Conservation (phyloP, 1,140 invertebrate genomes). For the Paraescarpia echinospica region DNA sequence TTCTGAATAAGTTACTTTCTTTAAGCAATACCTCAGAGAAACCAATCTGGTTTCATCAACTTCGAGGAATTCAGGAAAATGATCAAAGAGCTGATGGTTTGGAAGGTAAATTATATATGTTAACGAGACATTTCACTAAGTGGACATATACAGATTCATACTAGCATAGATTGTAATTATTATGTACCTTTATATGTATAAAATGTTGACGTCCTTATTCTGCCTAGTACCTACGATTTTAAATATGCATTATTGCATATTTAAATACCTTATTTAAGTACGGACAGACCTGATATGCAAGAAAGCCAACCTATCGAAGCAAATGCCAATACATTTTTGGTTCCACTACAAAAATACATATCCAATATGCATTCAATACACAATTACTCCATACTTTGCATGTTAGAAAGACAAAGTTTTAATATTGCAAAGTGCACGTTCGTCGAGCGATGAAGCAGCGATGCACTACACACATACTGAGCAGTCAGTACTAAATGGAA, state of each 20-base stretch:
- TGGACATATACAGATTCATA: neutral
- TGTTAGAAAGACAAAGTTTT: neutral
- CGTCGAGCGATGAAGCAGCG: neutral
- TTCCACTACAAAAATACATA: neutral
- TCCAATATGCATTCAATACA: neutral
- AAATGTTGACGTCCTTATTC: no score
- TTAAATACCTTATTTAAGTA: no score
- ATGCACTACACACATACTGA: neutral
- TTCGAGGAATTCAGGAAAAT: slow-evolving; percentile 10
- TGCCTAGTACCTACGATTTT: neutral
- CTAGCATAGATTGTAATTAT: neutral
- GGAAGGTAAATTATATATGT: slow-evolving; percentile 3
- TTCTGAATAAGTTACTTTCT: neutral
- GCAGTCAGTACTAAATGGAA: no score
- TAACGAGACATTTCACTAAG: neutral
- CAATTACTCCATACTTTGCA: neutral
- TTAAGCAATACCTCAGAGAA: slow-evolving; percentile 7
- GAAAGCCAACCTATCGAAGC: neutral
- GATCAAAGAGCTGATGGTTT: neutral
- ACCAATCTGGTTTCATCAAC: slow-evolving; percentile 7
- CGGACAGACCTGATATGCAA: no score
- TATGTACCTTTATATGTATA: neutral
- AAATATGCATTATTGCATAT: neutral
- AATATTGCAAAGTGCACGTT: neutral
- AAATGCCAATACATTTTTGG: neutral